Base-by-base conservation (phyloP, 2,888 invertebrate species). In the Philaethria dido region DNA sequence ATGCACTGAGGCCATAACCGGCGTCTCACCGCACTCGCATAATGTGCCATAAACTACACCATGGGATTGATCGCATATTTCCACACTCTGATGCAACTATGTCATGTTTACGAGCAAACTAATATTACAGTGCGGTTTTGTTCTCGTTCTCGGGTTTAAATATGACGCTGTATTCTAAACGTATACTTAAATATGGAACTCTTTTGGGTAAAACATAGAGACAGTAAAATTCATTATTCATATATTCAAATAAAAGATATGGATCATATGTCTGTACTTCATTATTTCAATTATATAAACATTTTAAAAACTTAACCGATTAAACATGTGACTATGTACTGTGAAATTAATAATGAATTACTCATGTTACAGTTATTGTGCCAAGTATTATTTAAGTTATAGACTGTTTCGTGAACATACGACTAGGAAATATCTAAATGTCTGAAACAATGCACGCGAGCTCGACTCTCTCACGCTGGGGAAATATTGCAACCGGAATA, bases 21-120 rank as follows among this genome's bases (percentile, higher is more conserved):
- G 18, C 66, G 54, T 47, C 67, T 29, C 45, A 18, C 44, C 63
- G 63, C 57, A 44, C 55, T 57, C 57, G 57, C 22, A 48, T 62
- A 44, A 39, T 67, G 55, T 50, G 62, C 66, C 48, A 42, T 62
- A 62, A 63, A 67, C 29, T 62, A 44, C 62, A 57, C 36, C 57
- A 36, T 44, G 57, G 62, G 62, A 57, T 59, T 48, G 57, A 57
- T 67, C 54, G 20, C 57, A 50, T 62, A 59, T 39, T 29, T 62
- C 48, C 39, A 47, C 20, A 47, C 20, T 25, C 25, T 29, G 50
- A 57, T 55, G 55, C 47, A 66, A 66, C 57, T 62, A n/a, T 57
- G 55, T 62, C 42, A 54, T 22, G 48, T 62, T 55, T 48, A 62
- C 47, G 47, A 42, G 36, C 20, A 59, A 57, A 63, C 55, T 55